Percentiles rank a stretch among this genome's conserved stretches.
phyloP scores from a whole-genome alignment of 2,888 invertebrate species.

The Homarus gammarus region DNA sequence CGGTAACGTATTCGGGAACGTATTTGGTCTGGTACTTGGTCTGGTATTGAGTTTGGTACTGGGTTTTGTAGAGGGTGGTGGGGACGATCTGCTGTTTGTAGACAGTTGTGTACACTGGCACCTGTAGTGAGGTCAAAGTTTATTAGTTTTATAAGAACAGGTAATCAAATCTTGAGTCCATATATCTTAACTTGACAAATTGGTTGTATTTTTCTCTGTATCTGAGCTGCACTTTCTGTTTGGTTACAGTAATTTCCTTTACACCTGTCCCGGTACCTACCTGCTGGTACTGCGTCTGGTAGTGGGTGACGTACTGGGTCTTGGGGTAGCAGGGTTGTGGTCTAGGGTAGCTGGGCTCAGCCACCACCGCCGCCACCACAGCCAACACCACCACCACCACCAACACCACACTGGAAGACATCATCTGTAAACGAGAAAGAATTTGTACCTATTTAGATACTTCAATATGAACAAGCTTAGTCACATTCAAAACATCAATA shows the following conservation, averaged over 20 bases:
- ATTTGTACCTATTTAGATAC: background rate
- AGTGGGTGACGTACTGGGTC: conserved; percentile 32
- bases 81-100: conserved; percentile 61
- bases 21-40: conserved; percentile 68
- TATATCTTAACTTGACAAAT: no score
- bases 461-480: conserved; percentile 1
- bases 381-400: background rate
- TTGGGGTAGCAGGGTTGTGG: conserved; percentile 28
- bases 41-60: conserved; percentile 60
- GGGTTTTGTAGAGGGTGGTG: conserved; percentile 64
- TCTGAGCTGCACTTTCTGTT: background rate
- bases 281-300: conserved; percentile 56
- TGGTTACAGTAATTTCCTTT: background rate
- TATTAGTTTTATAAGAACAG: background rate
- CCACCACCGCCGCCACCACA: conserved; percentile 30
- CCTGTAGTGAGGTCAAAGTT: background rate
- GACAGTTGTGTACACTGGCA: conserved; percentile 53
- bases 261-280: no score
- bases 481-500: no score
- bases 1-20: conserved; percentile 66
- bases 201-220: no score
- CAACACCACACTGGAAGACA: background rate
- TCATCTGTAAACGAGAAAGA: background rate
- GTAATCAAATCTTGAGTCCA: no score
- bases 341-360: conserved; percentile 11